Percentiles rank a stretch among this genome's conserved stretches.
phyloP scores from a whole-genome alignment of 2,797 vertebrate genomes.

The Mycteria americana region DNA sequence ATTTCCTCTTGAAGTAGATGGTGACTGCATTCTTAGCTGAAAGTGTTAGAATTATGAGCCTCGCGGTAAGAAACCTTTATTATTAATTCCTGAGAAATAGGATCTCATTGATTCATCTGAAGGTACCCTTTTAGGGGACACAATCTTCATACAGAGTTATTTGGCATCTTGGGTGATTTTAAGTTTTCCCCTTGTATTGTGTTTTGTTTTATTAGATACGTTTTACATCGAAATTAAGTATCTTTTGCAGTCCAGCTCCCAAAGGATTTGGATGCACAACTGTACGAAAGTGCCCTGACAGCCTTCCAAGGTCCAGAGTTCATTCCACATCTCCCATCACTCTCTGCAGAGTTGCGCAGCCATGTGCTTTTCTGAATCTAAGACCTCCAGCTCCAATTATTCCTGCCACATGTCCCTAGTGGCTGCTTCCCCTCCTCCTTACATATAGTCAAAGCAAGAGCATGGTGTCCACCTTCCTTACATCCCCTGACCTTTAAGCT shows the following conservation, averaged over 20 bases:
- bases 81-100: not conserved
- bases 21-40: not conserved
- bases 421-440: not conserved
- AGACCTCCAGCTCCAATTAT: not conserved
- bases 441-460: not conserved
- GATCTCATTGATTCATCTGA: not conserved
- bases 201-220: not conserved
- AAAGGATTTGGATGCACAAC: not conserved
- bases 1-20: not conserved
- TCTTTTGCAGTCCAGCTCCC: not conserved
- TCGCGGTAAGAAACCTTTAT: not conserved
- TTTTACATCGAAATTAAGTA: not conserved
- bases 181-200: not conserved
- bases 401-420: not conserved
- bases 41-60: not conserved
- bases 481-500: not conserved
- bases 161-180: not conserved
- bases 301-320: not conserved
- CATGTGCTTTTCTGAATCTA: not conserved
- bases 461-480: not conserved
- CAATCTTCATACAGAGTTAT: not conserved
- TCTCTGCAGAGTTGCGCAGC: not conserved
- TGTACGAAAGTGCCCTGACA: not conserved
- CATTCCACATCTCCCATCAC: not conserved
- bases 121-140: not conserved